Evolutionary conservation across 2,888 invertebrate genomes (phyloP), one percentile per base, ranked within the genome.

Genomic region (Melanophora roralis): DNA sequence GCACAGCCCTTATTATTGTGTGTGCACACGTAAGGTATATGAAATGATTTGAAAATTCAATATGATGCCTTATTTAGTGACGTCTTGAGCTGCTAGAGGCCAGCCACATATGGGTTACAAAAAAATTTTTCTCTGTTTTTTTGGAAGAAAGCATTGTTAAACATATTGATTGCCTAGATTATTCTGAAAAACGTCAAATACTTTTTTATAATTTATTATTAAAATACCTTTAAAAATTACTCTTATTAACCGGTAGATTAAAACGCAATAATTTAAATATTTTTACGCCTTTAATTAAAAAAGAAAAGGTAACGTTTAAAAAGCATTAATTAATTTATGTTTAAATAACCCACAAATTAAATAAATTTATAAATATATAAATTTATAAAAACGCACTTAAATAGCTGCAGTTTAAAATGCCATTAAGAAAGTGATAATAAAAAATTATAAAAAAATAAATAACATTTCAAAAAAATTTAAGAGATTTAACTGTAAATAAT

Each of bases 311-410:
- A 4, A 32, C 27, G 27, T 64, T 59, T 64, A 77, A 77, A 60
- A 60, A 16, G 32, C 53, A 55, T 68, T 67, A 67, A 78, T 78
- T 73, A 72, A 73, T 55, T 55, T 73, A 14, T 51, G 47, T 49
- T 49, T 57, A 32, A 65, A 57, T 27, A 2, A 5, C 38, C 16
- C 12, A 53, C 21, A 65, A 21, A 34, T 23, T 32, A n/a, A n/a
- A n/a, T 43, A 7, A 8, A 12, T 11, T n/a, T 23, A 14, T 11
- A 27, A 27, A 64, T 40, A 16, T 4, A 38, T n/a, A n/a, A n/a
- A n/a, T n/a, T n/a, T n/a, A n/a, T n/a, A n/a, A n/a, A n/a, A n/a
- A 16, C 23, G 14, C 14, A 19, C 11, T 71, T 60, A 32, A 71
- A 59, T 51, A 16, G 49, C 32, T 40, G 59, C 38, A 32, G 34